Conservation (phyloP, 92 coral and sea anemone species). For the Anthopleura xanthogrammica region DNA sequence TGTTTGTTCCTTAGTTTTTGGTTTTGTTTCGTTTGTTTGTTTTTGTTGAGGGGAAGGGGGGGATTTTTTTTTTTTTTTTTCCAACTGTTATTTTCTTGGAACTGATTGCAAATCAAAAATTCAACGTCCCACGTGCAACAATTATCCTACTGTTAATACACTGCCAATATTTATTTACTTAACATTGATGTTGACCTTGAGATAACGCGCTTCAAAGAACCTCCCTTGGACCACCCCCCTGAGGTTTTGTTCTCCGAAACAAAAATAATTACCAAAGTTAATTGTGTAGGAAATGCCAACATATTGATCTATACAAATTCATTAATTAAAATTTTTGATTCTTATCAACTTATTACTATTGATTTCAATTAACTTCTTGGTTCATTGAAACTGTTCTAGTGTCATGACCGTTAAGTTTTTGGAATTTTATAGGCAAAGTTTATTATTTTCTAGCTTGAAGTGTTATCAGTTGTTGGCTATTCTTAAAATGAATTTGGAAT, state of each 20-base stretch:
- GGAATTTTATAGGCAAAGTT: background rate
- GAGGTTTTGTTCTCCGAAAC: background rate
- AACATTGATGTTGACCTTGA: background rate
- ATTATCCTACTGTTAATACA: background rate
- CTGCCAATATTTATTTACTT: background rate
- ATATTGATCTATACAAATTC: background rate
- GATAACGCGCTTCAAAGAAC: background rate
- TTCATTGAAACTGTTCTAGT: background rate
- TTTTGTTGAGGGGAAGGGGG: too few species aligned
- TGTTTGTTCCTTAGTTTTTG: too few species aligned
- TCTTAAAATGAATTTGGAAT: background rate
- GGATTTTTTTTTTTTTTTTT: too few species aligned
- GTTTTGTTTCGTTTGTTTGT: too few species aligned
- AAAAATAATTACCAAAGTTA: background rate
- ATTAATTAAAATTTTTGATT: background rate
- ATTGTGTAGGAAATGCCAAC: background rate
- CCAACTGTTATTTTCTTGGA: too few species aligned
- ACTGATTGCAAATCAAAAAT: too few species aligned
- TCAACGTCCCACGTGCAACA: too few species aligned
- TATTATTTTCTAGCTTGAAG: background rate
- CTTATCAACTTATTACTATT: background rate
- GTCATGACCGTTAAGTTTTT: background rate
- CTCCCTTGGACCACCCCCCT: background rate
- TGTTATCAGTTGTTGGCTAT: background rate
- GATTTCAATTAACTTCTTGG: background rate